These are phyloP conservation scores for Sylvietta virens DNA, from an alignment of 2,113 vertebrate species.

Conservation along the genomic window DNA sequence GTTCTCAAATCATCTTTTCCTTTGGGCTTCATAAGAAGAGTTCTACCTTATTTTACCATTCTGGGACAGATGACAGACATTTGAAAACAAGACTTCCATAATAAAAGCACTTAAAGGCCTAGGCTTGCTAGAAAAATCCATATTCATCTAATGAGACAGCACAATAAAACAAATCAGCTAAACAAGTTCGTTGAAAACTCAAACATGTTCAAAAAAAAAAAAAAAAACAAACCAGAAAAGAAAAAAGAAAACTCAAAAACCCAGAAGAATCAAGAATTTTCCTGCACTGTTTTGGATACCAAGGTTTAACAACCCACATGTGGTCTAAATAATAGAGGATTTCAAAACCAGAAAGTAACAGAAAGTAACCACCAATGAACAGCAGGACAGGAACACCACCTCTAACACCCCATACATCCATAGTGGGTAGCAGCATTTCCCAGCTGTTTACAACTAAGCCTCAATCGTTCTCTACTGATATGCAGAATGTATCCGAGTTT, in stretches of 20 bases:
- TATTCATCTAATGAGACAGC: not conserved
- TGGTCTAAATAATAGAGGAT: not conserved
- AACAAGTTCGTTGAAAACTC: not conserved
- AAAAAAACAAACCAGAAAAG: too few relatives aligned
- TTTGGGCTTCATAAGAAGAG: not conserved
- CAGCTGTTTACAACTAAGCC: not conserved
- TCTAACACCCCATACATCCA: not conserved
- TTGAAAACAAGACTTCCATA: not conserved
- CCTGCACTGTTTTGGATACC: not conserved
- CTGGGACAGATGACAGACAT: not conserved
- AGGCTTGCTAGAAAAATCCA: not conserved
- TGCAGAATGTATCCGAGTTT: not conserved
- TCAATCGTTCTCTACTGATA: not conserved
- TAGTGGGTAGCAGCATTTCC: not conserved
- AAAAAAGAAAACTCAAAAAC: too few relatives aligned
- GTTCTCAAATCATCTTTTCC: not conserved
- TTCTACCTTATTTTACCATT: not conserved
- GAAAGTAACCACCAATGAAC: not conserved
- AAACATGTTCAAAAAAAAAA: too few relatives aligned
- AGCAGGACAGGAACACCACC: not conserved
- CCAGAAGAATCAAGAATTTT: not conserved
- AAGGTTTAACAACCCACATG: not conserved
- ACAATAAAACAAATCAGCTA: not conserved
- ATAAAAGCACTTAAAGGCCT: not conserved
- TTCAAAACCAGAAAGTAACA: not conserved